Conservation (phyloP, 1,140 invertebrate species). For the Cepaea nemoralis region DNA sequence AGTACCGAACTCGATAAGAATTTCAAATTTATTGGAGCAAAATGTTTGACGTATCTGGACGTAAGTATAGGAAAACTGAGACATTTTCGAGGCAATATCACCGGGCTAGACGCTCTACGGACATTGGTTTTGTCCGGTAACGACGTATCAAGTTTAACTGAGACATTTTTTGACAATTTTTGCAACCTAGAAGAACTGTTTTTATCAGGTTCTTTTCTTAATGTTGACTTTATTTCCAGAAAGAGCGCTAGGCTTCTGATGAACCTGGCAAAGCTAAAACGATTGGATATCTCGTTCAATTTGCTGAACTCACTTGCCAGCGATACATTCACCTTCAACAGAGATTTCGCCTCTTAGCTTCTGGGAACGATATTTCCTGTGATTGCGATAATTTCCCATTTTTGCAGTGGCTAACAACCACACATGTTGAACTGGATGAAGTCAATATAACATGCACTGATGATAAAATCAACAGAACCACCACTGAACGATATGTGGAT, state of each 20-base stretch:
- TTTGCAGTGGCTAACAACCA: slow-evolving; percentile 8
- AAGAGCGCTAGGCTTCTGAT: not conserved
- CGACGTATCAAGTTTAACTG: not conserved
- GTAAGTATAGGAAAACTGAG: not conserved
- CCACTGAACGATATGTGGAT: not conserved
- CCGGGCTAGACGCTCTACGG: not conserved
- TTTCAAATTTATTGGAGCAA: not conserved
- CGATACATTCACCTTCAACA: not conserved
- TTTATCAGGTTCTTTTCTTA: slow-evolving; percentile 8
- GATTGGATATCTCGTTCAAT: slow-evolving; percentile 2
- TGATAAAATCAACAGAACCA: not conserved
- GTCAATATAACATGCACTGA: not conserved
- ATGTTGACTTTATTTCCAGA: not conserved
- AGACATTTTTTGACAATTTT: not conserved
- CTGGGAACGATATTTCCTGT: not conserved
- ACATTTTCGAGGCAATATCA: not conserved
- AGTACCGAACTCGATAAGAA: not conserved
- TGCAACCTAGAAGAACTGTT: not conserved
- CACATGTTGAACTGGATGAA: not conserved
- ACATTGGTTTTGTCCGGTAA: not conserved
- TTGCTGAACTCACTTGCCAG: not conserved
- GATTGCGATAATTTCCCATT: not conserved
- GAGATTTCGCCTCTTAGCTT: not conserved
- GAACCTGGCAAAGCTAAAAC: not conserved
- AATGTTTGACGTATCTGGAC: not conserved